These are phyloP conservation scores for Epinotia nisella DNA, from an alignment of 2,888 invertebrate genomes.

Conservation along the genomic window DNA sequence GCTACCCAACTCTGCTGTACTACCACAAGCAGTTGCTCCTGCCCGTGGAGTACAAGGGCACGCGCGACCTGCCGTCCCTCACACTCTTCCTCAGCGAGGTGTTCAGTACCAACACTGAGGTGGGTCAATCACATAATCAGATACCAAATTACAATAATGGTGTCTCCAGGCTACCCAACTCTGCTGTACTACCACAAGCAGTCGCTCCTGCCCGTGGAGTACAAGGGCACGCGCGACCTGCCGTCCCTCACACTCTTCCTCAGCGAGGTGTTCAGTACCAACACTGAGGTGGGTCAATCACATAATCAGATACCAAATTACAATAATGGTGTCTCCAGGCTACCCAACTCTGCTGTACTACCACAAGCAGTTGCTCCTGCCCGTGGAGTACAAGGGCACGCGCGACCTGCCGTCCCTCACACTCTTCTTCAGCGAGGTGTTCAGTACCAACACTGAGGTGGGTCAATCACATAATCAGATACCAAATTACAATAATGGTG, in stretches of 20 bases:
- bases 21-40: constrained; percentile 88
- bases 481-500: constrained; percentile 24
- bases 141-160: constrained; percentile 27
- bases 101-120: constrained; percentile 73
- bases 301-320: too few relatives aligned
- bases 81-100: constrained; percentile 91
- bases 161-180: constrained; percentile 84
- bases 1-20: constrained; percentile 88
- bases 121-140: too few relatives aligned
- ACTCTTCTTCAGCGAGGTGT: constrained; percentile 89
- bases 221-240: constrained; percentile 91
- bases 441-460: constrained; percentile 77
- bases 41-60: constrained; percentile 90
- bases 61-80: constrained; percentile 90
- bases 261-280: constrained; percentile 84
- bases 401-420: constrained; percentile 91
- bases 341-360: constrained; percentile 90
- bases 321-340: constrained; percentile 63
- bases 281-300: constrained; percentile 84
- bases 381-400: constrained; percentile 90
- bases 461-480: too few relatives aligned
- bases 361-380: constrained; percentile 87
- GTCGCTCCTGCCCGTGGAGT: constrained; percentile 88
- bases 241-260: constrained; percentile 91
- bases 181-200: constrained; percentile 91